Evolutionary conservation across 2,113 vertebrate species (phyloP), one percentile per base, ranked within the genome.

Genomic region (Pluvianellus socialis): DNA sequence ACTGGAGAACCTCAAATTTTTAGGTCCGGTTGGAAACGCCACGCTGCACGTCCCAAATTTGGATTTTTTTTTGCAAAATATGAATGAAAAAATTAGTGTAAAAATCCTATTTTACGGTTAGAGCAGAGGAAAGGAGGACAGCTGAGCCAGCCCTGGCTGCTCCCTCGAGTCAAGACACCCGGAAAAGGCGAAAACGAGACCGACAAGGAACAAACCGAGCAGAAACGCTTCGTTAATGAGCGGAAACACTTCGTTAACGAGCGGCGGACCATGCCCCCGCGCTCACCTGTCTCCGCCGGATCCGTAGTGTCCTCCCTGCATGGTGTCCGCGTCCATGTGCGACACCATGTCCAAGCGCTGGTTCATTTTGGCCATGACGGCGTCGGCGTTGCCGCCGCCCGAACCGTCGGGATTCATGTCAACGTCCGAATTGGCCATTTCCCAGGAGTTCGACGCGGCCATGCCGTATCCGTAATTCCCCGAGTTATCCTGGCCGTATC

Each of bases 361-460:
- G 98, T 98, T 99, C 95, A 99, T 98, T 96, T 99, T 99, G 42
- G 98, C 98, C 52, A 99, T 98, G 86, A 98, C 99, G 3, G 98
- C 98, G 68, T 99, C 99, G 4, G 99, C 98, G 56, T 98, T 98
- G 45, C 98, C 82, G 15, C 98, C 97, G 10, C 98, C 97, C 5
- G 97, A 81, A 38, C 96, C 92, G 0, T 95, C 95, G 8, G 97
- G 92, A 62, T 96, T 97, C 82, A 93, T 52, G n/a, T 97, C 97
- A 61, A 96, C 35, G 44, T 98, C 97, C 44, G 98, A 97, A 62
- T 83, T 93, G 87, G 92, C 96, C 95, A 97, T 82, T 62, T 98
- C 98, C 98, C 98, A 98, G 61, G 98, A 98, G 76, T 97, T 94
- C n/a, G 98, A 97, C 22, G 97, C 8, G 91, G 97, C 96, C 96